A percentile compares a stretch with the other conserved stretches of the same genome.
phyloP scores from a whole-genome alignment of 2,888 invertebrate genomes.

The Leptinotarsa tumamoca region DNA sequence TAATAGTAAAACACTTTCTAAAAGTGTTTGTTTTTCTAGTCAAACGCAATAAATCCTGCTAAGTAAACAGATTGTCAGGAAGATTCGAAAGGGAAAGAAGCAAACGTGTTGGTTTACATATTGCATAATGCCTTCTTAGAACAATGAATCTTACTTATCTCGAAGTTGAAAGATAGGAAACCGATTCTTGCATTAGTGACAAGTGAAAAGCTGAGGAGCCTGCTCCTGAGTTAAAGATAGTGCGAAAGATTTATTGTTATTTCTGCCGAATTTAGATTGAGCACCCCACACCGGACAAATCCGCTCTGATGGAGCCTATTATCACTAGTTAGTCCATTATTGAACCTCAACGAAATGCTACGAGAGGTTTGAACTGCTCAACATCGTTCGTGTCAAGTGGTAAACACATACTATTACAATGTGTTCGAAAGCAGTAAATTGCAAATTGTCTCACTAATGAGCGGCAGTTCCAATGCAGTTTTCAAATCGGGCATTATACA shows the following conservation, averaged over 20 bases:
- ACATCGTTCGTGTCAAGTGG: slow-evolving; percentile 23
- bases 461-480: too few species aligned
- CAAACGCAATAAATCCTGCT: slow-evolving; percentile 31
- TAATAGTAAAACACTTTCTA: slow-evolving; percentile 34
- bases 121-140: slow-evolving; percentile 31
- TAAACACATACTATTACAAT: background rate
- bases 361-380: slow-evolving; percentile 32
- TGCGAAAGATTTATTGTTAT: slow-evolving; percentile 64
- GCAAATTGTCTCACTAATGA: too few species aligned
- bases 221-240: slow-evolving; percentile 59
- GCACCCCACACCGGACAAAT: slow-evolving; percentile 58
- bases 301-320: slow-evolving; percentile 61
- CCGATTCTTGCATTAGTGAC: slow-evolving; percentile 61
- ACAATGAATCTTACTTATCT: slow-evolving; percentile 62
- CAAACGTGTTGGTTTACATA: slow-evolving; percentile 33
- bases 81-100: slow-evolving; percentile 22
- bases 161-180: slow-evolving; percentile 63
- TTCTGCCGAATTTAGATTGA: slow-evolving; percentile 63
- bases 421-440: background rate
- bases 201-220: slow-evolving; percentile 59
- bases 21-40: slow-evolving; percentile 37
- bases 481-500: too few species aligned
- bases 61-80: slow-evolving; percentile 34
- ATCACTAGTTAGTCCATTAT: slow-evolving; percentile 58
- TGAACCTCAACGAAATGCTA: slow-evolving; percentile 12